Evolutionary conservation across 35 echinoderm and acorn worm genomes (phyloP), one percentile per base, ranked within the genome.

Genomic region (Heliocidaris tuberculata): DNA sequence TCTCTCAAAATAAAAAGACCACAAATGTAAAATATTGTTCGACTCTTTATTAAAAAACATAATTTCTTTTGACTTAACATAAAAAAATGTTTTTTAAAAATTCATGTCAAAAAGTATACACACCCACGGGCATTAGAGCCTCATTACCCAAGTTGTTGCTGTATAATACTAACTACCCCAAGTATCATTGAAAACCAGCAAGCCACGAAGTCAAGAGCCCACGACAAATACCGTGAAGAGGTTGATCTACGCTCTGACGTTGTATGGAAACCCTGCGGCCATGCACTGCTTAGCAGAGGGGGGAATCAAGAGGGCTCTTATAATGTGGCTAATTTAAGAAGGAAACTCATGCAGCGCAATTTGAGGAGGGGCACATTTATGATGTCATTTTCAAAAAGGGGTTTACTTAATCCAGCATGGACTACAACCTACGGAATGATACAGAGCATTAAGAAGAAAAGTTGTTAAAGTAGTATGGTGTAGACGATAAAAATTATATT

Each of bases 291-390:
- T 21, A 48, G 87, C 31, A 48, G 31, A 47, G 31, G 87, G 35
- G 31, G 87, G 24, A 89, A 89, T 89, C 87, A 89, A 48, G 87
- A 89, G 87, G 87, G 87, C 87, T 48, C 87, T 78, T 42, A n/a
- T 21, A 89, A 89, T 48, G 47, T 48, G 47, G 87, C 87, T 89
- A 89, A 89, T 89, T 89, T 89, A 89, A 89, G 87, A 89, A 17
- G 31, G 87, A 89, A 89, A 42, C 87, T 89, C 47, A 48, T 89
- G 87, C 47, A 48, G 21, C 47, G 31, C 87, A 89, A 11, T 78
- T 89, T 24, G 87, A 89, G 87, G 85, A 86, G 85, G 31, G 85
- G 87, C 87, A 78, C 65, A 78, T 78, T n/a, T n/a, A 78, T n/a
- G 65, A 78, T 78, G 65, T 78, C 6, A 21, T n/a, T 78, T 78